Base-by-base conservation (phyloP, 2,888 invertebrate genomes). In the Stenoptilia bipunctidactyla region DNA sequence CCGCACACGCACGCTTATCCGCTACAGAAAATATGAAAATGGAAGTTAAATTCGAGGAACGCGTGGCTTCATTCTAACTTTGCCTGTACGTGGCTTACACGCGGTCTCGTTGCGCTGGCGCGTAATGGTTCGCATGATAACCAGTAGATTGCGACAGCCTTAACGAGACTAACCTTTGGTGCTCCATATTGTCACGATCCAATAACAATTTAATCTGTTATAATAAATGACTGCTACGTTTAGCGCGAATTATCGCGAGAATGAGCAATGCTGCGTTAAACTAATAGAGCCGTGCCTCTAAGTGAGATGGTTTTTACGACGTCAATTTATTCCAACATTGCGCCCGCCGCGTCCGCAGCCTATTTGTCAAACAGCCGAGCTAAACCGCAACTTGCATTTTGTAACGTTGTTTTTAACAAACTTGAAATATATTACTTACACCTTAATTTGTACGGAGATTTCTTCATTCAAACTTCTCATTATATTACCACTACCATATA, bases 141-240 rank as follows among this genome's bases (percentile, higher is more conserved):
- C 56, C 54, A 49, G 50, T 44, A 48, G 48, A 52, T 82, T 77
- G 71, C 80, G 72, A 70, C 71, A 80, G 55, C 45, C 51, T 57
- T 79, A 80, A 82, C 75, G 68, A 79, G 80, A 63, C 68, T 79
- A 79, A 82, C 82, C 82, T 83, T 83, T 82, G 68, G 53, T 69
- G 73, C 66, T 73, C 71, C 59, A 73, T 67, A 80, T 76, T 79
- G 79, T 79, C 75, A 77, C 73, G 79, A 71, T 58, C 57, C 54
- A 64, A 77, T 74, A 73, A 62, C 57, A 56, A 61, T 49, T 63
- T 60, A 66, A 60, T 52, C 49, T 64, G 58, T 61, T 58, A 58
- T 72, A 67, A 70, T 70, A 70, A 74, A 79, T 73, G 59, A 63
- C 59, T 50, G 49, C 64, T 63, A 58, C 60, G 61, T 65, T 73